Evolutionary conservation across 2,113 vertebrate genomes (phyloP).

Genomic region (Talpa occidentalis): DNA sequence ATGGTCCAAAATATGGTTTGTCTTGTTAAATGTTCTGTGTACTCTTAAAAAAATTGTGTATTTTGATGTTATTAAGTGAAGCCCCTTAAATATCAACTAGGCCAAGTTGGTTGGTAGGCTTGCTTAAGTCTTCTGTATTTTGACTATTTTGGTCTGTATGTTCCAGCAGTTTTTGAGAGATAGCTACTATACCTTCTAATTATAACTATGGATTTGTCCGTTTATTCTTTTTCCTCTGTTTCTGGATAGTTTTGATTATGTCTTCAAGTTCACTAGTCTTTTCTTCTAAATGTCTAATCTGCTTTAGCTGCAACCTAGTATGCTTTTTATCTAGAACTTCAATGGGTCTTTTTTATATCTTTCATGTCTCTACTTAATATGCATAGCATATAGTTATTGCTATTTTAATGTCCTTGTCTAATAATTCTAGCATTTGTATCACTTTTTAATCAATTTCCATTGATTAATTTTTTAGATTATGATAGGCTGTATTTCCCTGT

Average conservation of each 20-base stretch:
- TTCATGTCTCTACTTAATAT: too few relatives aligned
- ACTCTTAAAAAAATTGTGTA: neutral
- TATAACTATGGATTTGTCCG: neutral
- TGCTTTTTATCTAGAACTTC: neutral
- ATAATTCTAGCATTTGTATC: neutral
- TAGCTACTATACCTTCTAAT: neutral
- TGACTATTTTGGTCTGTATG: neutral
- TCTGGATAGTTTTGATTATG: neutral
- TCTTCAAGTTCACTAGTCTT: neutral
- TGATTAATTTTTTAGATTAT: neutral
- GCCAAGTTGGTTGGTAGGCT: neutral
- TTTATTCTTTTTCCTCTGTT: neutral
- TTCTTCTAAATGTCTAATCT: slow-evolving; percentile 28
- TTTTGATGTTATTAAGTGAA: neutral
- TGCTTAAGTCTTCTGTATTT: neutral
- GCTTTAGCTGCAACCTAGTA: neutral
- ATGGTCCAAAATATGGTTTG: neutral
- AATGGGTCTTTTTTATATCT: neutral
- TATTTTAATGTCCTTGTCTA: slow-evolving; percentile 31
- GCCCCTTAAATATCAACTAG: neutral
- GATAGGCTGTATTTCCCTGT: neutral
- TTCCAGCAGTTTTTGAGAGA: neutral
- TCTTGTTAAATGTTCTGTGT: neutral
- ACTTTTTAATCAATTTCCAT: neutral
- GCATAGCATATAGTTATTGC: neutral